A percentile compares a stretch with the other conserved stretches of the same genome.
Evolutionary conservation across 2,797 vertebrate species (phyloP).

Genomic region (Paedocypris micromegethes): DNA sequence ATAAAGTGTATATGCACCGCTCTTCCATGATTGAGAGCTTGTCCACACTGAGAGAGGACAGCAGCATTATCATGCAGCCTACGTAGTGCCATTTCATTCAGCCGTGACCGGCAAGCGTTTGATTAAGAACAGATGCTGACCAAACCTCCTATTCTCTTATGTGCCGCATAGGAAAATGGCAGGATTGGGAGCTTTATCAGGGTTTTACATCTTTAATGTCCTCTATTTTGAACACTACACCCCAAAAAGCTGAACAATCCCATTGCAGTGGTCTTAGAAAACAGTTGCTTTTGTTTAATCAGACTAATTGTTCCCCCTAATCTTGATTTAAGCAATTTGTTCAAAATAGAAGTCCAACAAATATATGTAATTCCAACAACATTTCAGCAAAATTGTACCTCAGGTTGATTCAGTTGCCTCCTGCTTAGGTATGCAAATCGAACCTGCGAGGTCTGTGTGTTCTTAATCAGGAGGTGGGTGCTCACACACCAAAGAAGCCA

Average conservation of each 20-base stretch:
- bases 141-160: slow-evolving; percentile 36
- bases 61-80: slow-evolving; percentile 33
- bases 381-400: too few species aligned
- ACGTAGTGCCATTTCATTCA: slow-evolving; percentile 30
- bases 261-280: too few species aligned
- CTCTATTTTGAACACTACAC: slow-evolving; percentile 25
- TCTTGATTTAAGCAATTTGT: too few species aligned
- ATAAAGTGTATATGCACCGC: slow-evolving; percentile 7
- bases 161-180: slow-evolving; percentile 25
- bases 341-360: too few species aligned
- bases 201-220: slow-evolving; percentile 36
- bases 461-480: too few species aligned
- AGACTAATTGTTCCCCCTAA: too few species aligned
- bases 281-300: too few species aligned
- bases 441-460: too few species aligned
- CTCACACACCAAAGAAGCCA: too few species aligned
- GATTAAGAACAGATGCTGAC: slow-evolving; percentile 41
- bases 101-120: slow-evolving; percentile 21
- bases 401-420: too few species aligned
- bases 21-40: slow-evolving; percentile 14
- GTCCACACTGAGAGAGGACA: neutral
- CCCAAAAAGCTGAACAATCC: neutral
- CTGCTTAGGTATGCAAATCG: too few species aligned
- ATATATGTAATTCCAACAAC: too few species aligned
- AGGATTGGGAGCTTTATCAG: slow-evolving; percentile 36